Percentiles rank a stretch among this genome's conserved stretches.
phyloP scores from a whole-genome alignment of 2,888 invertebrate genomes.

The Melieria picta region DNA sequence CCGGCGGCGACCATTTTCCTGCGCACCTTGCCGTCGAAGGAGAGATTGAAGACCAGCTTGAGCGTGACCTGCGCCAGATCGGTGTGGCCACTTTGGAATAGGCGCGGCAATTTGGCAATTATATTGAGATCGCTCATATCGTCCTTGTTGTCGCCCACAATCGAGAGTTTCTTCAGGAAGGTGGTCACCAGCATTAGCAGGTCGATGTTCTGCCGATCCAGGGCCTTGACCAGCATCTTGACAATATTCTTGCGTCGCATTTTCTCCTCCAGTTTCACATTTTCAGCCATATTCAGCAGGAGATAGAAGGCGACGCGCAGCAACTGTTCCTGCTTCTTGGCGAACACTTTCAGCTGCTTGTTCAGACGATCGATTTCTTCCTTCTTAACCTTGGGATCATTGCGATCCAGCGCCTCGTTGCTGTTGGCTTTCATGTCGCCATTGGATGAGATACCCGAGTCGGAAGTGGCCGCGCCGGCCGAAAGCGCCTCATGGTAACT shows the following conservation, averaged over 20 bases:
- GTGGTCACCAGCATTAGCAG: constrained; percentile 89
- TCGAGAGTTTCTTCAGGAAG: constrained; percentile 93
- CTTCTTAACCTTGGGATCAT: constrained; percentile 67
- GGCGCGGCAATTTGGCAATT: constrained; percentile 83
- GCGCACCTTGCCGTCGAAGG: constrained; percentile 89
- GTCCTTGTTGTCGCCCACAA: constrained; percentile 94
- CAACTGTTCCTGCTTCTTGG: constrained; percentile 93
- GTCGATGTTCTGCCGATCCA: constrained; percentile 91
- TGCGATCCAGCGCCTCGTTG: constrained; percentile 59
- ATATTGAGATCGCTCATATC: constrained; percentile 86
- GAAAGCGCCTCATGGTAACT: constrained; percentile 76
- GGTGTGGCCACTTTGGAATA: constrained; percentile 74
- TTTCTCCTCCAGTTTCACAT: constrained; percentile 94
- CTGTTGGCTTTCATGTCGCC: constrained; percentile 58
- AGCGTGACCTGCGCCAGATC: constrained; percentile 78
- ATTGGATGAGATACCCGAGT: constrained; percentile 46
- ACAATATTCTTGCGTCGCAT: constrained; percentile 95
- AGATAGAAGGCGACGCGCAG: constrained; percentile 92
- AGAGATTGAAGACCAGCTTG: constrained; percentile 92
- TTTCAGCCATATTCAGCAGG: constrained; percentile 94
- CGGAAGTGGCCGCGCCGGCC: constrained; percentile 59
- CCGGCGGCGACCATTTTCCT: constrained; percentile 91
- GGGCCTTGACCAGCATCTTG: constrained; percentile 83
- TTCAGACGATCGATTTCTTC: constrained; percentile 83
- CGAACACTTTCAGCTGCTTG: constrained; percentile 80